A percentile compares a stretch with the other conserved stretches of the same genome.
Conservation (phyloP, 2,888 invertebrate species). For the Glaucopsyche alexis region DNA sequence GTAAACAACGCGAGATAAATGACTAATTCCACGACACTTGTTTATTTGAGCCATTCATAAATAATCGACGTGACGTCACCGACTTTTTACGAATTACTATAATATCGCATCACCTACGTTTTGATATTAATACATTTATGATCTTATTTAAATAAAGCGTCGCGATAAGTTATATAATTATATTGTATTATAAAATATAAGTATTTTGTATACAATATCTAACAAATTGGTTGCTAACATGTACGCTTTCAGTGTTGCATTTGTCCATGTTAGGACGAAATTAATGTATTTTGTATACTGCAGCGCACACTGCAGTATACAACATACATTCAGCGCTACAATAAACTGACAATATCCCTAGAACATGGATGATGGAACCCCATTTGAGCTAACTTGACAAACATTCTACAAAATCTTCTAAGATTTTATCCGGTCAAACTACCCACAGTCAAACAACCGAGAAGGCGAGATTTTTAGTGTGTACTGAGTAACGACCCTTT, state of each 20-base stretch:
- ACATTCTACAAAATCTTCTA: not conserved
- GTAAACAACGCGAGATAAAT: conserved; percentile 79
- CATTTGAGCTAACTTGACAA: not conserved
- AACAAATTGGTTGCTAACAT: too few relatives aligned
- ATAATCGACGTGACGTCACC: conserved; percentile 68
- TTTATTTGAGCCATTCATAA: conserved; percentile 72
- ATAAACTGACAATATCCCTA: too few relatives aligned
- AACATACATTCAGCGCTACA: too few relatives aligned
- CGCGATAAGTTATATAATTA: not conserved
- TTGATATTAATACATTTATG: conserved; percentile 9
- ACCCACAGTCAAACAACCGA: not conserved
- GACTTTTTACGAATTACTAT: conserved; percentile 50
- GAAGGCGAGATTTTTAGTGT: not conserved
- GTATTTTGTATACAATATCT: too few relatives aligned
- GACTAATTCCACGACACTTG: conserved; percentile 75
- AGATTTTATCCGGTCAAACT: not conserved
- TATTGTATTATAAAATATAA: not conserved
- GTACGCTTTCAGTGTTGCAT: not conserved
- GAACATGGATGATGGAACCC: not conserved
- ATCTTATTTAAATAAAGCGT: conserved; percentile 1
- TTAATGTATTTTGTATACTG: not conserved
- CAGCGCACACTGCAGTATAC: too few relatives aligned
- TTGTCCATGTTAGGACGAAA: not conserved
- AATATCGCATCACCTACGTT: conserved; percentile 24
- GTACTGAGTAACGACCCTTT: not conserved